A percentile compares a stretch with the other conserved stretches of the same genome.
phyloP scores from a whole-genome alignment of 1,140 invertebrate species.

The Pentalonia nigronervosa region DNA sequence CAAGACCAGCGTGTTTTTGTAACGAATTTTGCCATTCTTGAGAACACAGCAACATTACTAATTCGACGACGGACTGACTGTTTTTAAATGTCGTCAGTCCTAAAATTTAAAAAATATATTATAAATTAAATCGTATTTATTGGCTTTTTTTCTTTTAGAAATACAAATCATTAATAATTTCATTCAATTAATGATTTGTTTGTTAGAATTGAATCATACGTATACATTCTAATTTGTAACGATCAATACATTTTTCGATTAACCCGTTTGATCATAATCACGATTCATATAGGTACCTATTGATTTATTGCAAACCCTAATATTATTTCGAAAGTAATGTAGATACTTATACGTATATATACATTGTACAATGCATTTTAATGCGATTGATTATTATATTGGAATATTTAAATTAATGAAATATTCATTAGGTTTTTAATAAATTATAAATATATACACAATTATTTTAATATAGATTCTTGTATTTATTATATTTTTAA shows the following conservation, averaged over 20 bases:
- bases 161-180: not conserved
- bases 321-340: not conserved
- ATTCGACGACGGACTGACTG: constrained; percentile 94
- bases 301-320: not conserved
- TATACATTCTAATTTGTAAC: not conserved
- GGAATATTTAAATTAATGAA: not conserved
- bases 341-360: too few relatives aligned
- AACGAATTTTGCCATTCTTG: constrained; percentile 99
- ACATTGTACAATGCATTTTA: not conserved
- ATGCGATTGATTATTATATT: not conserved
- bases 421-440: not conserved
- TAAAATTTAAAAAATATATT: constrained; percentile 64
- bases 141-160: not conserved
- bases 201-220: not conserved
- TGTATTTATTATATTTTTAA: too few relatives aligned
- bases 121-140: not conserved
- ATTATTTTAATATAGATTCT: too few relatives aligned
- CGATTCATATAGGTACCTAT: not conserved
- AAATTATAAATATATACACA: too few relatives aligned
- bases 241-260: not conserved
- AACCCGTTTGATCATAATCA: not conserved
- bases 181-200: not conserved
- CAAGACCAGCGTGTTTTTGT: constrained; percentile 98
- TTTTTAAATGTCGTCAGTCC: constrained; percentile 96
- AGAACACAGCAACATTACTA: constrained; percentile 98